Evolutionary conservation across 37 sponge, comb jelly and placozoan species (phyloP).

Genomic region (Amphimedon queenslandica): DNA sequence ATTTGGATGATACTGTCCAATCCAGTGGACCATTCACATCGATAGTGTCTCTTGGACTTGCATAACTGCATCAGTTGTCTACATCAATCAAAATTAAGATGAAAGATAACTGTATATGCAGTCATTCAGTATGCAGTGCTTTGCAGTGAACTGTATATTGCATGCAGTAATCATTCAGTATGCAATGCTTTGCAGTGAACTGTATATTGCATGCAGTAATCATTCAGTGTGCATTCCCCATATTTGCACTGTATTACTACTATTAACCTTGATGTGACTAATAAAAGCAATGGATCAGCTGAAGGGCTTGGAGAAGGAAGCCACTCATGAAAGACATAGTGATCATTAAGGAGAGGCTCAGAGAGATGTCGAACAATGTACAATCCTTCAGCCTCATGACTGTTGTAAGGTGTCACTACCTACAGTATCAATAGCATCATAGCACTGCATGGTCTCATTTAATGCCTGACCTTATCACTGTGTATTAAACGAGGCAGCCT

Average conservation of each 20-base stretch:
- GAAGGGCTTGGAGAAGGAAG: neutral
- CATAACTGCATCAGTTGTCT: neutral
- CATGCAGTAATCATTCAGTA: too few species aligned
- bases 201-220: too few species aligned
- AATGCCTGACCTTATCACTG: constrained; percentile 8
- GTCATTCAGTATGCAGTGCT: too few species aligned
- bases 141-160: too few species aligned
- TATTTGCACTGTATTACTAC: too few species aligned
- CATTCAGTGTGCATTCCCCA: too few species aligned
- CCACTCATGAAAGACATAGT: neutral
- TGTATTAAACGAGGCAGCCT: neutral
- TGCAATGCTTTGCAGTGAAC: too few species aligned
- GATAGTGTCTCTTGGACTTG: neutral
- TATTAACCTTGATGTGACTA: constrained; percentile 9
- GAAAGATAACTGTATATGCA: too few species aligned
- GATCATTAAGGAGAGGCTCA: neutral
- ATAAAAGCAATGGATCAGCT: neutral
- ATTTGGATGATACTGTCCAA: neutral
- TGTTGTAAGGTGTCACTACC: constrained; percentile 5
- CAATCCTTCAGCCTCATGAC: constrained; percentile 13
- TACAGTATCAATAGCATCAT: constrained; percentile 2
- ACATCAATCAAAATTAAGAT: neutral
- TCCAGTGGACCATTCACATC: neutral
- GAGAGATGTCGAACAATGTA: constrained; percentile 2
- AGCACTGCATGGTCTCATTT: too few species aligned